Conservation (phyloP, 2,113 vertebrate species). For the Proteles cristata region DNA sequence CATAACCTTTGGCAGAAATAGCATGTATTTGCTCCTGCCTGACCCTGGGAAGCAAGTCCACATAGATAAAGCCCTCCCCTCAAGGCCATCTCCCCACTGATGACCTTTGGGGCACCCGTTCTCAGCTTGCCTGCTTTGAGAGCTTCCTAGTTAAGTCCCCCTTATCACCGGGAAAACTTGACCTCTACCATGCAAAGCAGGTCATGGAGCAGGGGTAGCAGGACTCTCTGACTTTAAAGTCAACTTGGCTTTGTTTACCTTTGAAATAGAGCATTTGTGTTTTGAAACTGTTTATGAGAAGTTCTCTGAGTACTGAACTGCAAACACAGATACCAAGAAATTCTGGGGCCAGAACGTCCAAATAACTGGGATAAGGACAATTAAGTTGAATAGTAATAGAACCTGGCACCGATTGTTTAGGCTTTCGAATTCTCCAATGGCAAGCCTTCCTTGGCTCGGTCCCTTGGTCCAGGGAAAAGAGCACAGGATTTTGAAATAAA, state of each 20-base stretch:
- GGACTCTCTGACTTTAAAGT: conserved; percentile 49
- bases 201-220: not conserved
- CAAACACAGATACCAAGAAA: conserved; percentile 62
- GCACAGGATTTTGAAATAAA: not conserved
- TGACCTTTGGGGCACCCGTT: conserved; percentile 51
- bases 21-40: conserved; percentile 61
- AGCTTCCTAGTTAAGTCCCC: conserved; percentile 73
- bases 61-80: conserved; percentile 63
- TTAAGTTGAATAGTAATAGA: not conserved
- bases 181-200: conserved; percentile 72
- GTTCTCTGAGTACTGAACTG: conserved; percentile 31
- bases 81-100: conserved; percentile 72
- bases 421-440: not conserved
- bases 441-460: not conserved
- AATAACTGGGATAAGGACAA: conserved; percentile 14
- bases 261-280: conserved; percentile 35
- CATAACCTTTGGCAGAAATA: conserved; percentile 70
- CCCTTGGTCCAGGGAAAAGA: not conserved
- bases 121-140: conserved; percentile 58
- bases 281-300: conserved; percentile 62
- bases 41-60: conserved; percentile 56
- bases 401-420: not conserved
- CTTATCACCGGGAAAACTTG: conserved; percentile 77
- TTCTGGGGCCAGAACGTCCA: conserved; percentile 16
- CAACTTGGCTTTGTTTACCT: conserved; percentile 53